phyloP scores from a whole-genome alignment of 30 jellyfish, hydroid and myxozoan genomes.

The Turritopsis rubra region DNA sequence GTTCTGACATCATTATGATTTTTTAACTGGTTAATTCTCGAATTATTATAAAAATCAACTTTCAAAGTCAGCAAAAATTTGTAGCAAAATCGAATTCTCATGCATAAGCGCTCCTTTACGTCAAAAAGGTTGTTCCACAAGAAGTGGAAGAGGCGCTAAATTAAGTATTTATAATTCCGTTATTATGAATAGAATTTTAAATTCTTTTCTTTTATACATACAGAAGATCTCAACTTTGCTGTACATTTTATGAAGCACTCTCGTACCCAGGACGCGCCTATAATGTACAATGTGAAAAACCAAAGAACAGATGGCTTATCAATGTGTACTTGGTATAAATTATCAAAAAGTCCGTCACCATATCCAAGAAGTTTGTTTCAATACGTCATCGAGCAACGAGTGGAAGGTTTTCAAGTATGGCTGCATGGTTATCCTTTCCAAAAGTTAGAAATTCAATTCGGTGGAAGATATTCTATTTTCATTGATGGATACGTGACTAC shows the following conservation, averaged over 20 bases:
- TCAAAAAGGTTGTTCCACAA: no score
- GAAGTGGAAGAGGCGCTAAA: no score
- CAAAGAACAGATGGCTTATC: neutral
- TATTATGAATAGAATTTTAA: no score
- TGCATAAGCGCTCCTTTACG: no score
- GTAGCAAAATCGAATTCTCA: no score
- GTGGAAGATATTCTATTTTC: constrained; percentile 5
- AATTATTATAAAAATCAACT: no score
- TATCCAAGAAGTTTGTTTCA: constrained; percentile 10
- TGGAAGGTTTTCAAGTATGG: constrained; percentile 15
- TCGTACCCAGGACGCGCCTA: constrained; percentile 2
- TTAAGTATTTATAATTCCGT: no score
- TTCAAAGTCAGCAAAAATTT: no score
- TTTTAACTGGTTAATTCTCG: no score
- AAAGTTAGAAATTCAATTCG: constrained; percentile 7
- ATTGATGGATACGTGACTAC: neutral
- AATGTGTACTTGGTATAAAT: constrained; percentile 14
- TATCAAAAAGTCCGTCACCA: constrained; percentile 3
- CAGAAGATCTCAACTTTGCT: constrained; percentile 1
- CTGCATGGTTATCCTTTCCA: constrained; percentile 5
- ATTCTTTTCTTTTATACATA: no score
- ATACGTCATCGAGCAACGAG: constrained; percentile 4
- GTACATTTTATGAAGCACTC: neutral
- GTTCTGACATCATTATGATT: no score
- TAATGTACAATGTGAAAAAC: neutral